Base-by-base conservation (phyloP, 1,140 invertebrate species). In the Pseudomyrmex gracilis region DNA sequence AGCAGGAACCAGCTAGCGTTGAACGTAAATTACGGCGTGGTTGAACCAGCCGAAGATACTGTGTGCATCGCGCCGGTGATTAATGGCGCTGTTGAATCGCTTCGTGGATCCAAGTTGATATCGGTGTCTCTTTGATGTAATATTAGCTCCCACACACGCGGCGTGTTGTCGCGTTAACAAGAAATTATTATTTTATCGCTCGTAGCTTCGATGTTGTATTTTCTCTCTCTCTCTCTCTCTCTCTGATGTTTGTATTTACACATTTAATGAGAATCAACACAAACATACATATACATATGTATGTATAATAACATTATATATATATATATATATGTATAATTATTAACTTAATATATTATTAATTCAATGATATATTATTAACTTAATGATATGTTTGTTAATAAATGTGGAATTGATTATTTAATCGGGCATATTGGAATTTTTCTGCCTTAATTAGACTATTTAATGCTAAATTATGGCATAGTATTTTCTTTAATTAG, bases 71-170 rank as follows among this genome's bases (percentile, higher is more conserved):
- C 58, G 22, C 1, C 1, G 45, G 10, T 68, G 76, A 78, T 78
- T 58, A 78, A 78, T 58, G 20, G 2, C n/a, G n/a, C 22, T 12
- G 22, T 63, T 78, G 64, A 78, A 78, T 68, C 34, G 63, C 7
- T 17, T 10, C 22, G 5, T 34, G 13, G n/a, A 78, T 78, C 47
- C 34, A 49, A 51, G 22, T 78, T 58, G 76, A 22, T 70, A 70
- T 78, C 64, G 45, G 51, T 45, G 20, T 70, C 20, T 13, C 53
- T 70, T 80, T 80, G 76, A 80, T 71, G 43, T 80, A 60, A 71
- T 58, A 57, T 55, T 9, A 68, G 34, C 2, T 53, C 20, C 10
- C 9, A 34, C 34, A 34, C 34, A 7, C 34, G 34, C 34, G 7
- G 12, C n/a, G 4, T 2, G 51, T 47, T 15, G n/a, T 24, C 51